Evolutionary conservation across 2,888 invertebrate species (phyloP).

Genomic region (Cephus pygmeus): DNA sequence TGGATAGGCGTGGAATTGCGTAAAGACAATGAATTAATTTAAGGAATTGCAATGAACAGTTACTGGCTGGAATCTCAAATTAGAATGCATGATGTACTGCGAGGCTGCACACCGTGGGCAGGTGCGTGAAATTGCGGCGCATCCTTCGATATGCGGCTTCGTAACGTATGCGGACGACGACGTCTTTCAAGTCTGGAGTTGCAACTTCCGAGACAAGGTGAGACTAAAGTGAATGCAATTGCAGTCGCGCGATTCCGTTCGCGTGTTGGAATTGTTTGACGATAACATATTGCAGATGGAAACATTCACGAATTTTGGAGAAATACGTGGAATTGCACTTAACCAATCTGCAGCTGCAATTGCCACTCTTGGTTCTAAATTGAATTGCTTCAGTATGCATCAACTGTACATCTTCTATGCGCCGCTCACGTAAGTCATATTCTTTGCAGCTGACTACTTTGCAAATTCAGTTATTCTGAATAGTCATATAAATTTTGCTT

Average conservation of each 20-base stretch:
- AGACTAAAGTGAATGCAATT: background rate
- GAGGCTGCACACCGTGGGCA: conserved; percentile 26
- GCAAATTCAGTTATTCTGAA: too few relatives aligned
- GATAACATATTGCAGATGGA: conserved; percentile 24
- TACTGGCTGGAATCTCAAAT: conserved; percentile 33
- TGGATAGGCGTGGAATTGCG: background rate
- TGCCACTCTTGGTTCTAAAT: conserved; percentile 31
- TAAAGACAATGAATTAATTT: background rate
- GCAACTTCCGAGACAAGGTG: conserved; percentile 37
- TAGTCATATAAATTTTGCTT: background rate
- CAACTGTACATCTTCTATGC: conserved; percentile 45
- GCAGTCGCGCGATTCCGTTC: background rate
- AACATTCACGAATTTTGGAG: conserved; percentile 32
- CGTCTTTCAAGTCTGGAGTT: conserved; percentile 46
- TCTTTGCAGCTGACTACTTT: background rate
- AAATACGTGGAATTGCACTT: conserved; percentile 28
- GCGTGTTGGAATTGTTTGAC: background rate
- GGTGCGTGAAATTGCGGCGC: conserved; percentile 28
- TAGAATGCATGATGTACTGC: conserved; percentile 36
- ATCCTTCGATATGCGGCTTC: conserved; percentile 46
- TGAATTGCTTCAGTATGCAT: conserved; percentile 41
- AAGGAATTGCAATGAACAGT: conserved; percentile 21
- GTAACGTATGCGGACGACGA: conserved; percentile 32
- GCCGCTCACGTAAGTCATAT: conserved; percentile 38
- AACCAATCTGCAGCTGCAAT: conserved; percentile 31